Base-by-base conservation (phyloP, 2,797 vertebrate genomes). In the Babyrousa celebensis region DNA sequence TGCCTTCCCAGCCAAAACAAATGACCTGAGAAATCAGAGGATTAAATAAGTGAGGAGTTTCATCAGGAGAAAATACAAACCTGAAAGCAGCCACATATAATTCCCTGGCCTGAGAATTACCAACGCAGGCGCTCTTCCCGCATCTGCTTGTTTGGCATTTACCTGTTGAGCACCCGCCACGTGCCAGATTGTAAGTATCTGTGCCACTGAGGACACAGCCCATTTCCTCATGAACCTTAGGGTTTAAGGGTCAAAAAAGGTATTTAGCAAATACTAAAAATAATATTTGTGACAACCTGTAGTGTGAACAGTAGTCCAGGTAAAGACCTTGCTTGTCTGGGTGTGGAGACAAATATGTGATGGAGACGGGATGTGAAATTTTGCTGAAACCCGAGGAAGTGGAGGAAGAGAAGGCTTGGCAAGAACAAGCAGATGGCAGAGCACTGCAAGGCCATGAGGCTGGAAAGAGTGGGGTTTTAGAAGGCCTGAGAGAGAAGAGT, bases 1-100 rank as follows among this genome's bases (percentile, higher is more conserved):
- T 62, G 60, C 32, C 48, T 92, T 85, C 52, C 23, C 6, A 8
- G n/a, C 6, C 68, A 92, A 96, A 89, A 17, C 25, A n/a, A 91
- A 48, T 52, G 78, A 78, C 48, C 85, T 78, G 52, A 89, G 62
- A 92, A 94, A 94, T 27, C 27, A 80, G 52, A 94, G 25, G 60
- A 62, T 84, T 80, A 90, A 90, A 83, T 88, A 43, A 74, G 23
- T 91, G 65, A 63, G 36, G 3, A 74, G 12, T n/a, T 90, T 75
- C 15, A 52, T 70, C 32, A 60, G 60, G 23, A 68, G 70, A 91
- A 92, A 96, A 83, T 4, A 74, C 58, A 88, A 96, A 80, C 60
- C 60, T n/a, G 18, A 65, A 96, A 71, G 52, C 18, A 78, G n/a
- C 3, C n/a, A 52, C 6, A 71, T 8, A n/a, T 6, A 54, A 86